Evolutionary conservation across 1,140 invertebrate genomes (phyloP).

Genomic region (Drosophila persimilis): DNA sequence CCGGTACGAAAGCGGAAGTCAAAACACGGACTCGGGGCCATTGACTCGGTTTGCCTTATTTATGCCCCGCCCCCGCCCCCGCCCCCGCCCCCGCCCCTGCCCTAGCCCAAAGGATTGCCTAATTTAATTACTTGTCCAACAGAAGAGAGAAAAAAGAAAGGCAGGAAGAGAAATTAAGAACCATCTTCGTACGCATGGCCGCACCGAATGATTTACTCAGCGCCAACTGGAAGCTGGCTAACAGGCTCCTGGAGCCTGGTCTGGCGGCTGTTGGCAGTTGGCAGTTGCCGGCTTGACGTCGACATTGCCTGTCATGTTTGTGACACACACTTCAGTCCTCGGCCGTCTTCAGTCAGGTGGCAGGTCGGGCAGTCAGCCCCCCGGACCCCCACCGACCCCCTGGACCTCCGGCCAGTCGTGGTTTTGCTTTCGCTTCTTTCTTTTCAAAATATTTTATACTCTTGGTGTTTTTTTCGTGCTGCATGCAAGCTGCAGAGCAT

Average conservation of each 20-base stretch:
- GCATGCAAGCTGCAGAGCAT: conserved; percentile 45
- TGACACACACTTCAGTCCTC: conserved; percentile 74
- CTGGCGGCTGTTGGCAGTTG: conserved; percentile 40
- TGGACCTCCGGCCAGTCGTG: conserved; percentile 25
- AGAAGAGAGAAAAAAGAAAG: conserved; percentile 15
- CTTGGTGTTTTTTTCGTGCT: conserved; percentile 41
- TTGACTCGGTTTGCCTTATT: conserved; percentile 53
- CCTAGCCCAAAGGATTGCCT: conserved; percentile 64
- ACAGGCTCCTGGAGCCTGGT: neutral
- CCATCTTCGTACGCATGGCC: conserved; percentile 49
- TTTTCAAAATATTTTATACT: conserved; percentile 31
- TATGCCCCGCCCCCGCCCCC: conserved; percentile 16
- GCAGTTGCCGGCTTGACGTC: conserved; percentile 56
- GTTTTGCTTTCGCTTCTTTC: conserved; percentile 13
- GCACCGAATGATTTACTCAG: conserved; percentile 72
- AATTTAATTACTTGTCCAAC: conserved; percentile 73
- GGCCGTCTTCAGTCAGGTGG: conserved; percentile 47
- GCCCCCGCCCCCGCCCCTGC: neutral
- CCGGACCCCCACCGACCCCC: neutral
- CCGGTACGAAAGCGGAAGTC: conserved; percentile 76
- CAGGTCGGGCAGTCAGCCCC: conserved; percentile 15
- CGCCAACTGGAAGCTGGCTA: conserved; percentile 9
- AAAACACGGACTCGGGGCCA: conserved; percentile 52
- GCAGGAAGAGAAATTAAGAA: conserved; percentile 14
- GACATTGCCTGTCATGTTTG: conserved; percentile 77